Base-by-base conservation (phyloP, 2,113 vertebrate genomes). In the Oenanthe melanoleuca region DNA sequence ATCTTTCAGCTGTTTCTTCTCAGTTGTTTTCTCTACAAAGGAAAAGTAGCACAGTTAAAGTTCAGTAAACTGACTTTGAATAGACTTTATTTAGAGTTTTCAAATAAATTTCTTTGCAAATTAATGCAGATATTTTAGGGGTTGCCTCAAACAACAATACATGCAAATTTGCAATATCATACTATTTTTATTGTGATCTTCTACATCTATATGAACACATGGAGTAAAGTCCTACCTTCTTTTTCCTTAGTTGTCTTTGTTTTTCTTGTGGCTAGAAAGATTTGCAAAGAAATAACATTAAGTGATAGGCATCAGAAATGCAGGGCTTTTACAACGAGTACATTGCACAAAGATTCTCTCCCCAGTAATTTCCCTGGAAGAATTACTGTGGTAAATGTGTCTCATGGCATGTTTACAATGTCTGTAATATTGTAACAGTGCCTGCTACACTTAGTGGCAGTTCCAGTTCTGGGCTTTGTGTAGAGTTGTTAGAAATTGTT, bases 181-280 rank as follows among this genome's bases (percentile, higher is more conserved):
- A 3, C 1, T 70, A 47, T 77, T 72, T 83, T 56, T 52, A 33
- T 66, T 75, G 38, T 61, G 18, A 44, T 50, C 8, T 50, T 86
- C 12, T 69, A 79, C 26, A 42, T 38, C 53, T 21, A 20, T 33
- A 67, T 18, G 11, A 16, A 72, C 24, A 52, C 9, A 29, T 5
- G 31, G 40, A 81, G 22, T 64, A 59, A 82, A 71, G 31, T 38
- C 84, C 67, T 98, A 98, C 98, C 97, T 96, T 97, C 91, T 82
- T 74, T 97, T 96, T 97, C 95, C 49, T 97, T 98, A 89, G 79
- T 22, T 59, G 94, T 92, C 91, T 96, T 97, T 67, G 69, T 0
- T 89, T 96, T 98, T 80, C 97, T 98, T 22, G 9, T 89, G 16
- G 73, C 98, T 98, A n/a, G 45, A 74, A 45, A 86, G 31, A 81